Percentiles rank a stretch among this genome's conserved stretches.
Evolutionary conservation across 2,888 invertebrate genomes (phyloP).

Genomic region (Drosophila paranaensis): DNA sequence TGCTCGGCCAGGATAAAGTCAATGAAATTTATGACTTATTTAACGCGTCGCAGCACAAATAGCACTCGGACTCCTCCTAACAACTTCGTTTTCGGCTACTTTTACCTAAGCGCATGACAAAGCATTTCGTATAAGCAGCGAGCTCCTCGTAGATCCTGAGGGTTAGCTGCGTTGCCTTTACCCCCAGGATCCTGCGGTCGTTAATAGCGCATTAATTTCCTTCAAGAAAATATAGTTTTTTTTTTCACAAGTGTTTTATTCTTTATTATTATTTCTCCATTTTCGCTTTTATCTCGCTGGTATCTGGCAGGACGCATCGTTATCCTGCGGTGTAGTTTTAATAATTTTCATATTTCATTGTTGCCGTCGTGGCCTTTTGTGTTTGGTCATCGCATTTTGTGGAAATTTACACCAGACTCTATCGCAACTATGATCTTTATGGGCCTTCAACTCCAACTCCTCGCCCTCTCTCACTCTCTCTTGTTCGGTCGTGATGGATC

Average conservation of each 20-base stretch:
- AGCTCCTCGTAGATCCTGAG: conserved; percentile 9
- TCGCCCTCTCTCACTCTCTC: neutral
- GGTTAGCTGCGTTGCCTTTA: conserved; percentile 11
- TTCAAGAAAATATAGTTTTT: conserved; percentile 12
- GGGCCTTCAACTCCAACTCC: conserved; percentile 1
- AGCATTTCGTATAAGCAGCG: conserved; percentile 54
- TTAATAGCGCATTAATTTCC: conserved; percentile 70
- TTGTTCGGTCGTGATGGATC: neutral
- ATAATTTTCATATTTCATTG: conserved; percentile 78
- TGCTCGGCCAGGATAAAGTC: conserved; percentile 74
- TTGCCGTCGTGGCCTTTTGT: conserved; percentile 49
- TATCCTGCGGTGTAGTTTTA: conserved; percentile 52
- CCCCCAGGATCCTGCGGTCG: conserved; percentile 68
- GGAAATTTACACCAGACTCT: conserved; percentile 72
- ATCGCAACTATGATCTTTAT: conserved; percentile 55
- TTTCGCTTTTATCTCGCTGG: conserved; percentile 32
- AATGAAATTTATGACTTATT: conserved; percentile 79
- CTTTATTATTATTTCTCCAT: conserved; percentile 43
- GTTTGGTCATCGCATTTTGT: conserved; percentile 78
- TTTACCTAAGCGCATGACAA: conserved; percentile 62
- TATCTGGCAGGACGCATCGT: conserved; percentile 54
- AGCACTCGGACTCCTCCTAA: neutral
- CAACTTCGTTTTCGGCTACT: conserved; percentile 6
- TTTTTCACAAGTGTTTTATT: conserved; percentile 25
- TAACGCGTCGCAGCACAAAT: conserved; percentile 40